These are phyloP conservation scores for Cephalotes varians DNA, from an alignment of 2,888 invertebrate genomes.

Conservation along the genomic window DNA sequence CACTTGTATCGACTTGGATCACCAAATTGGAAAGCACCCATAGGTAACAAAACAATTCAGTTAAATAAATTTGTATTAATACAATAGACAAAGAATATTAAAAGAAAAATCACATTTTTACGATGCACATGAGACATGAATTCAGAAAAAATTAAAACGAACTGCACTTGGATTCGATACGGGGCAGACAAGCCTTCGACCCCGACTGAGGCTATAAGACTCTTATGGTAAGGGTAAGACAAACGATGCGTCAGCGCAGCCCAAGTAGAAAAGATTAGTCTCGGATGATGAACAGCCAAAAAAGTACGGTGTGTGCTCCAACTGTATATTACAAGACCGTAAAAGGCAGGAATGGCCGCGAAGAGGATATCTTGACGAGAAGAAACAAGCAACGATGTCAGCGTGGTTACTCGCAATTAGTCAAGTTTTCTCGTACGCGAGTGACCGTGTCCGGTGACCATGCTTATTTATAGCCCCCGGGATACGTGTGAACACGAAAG, in stretches of 20 bases:
- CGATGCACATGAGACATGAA: neutral
- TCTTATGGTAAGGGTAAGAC: constrained; percentile 69
- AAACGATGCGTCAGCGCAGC: constrained; percentile 75
- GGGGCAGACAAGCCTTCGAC: constrained; percentile 9
- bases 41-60: neutral
- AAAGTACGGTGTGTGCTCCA: constrained; percentile 72
- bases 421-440: constrained; percentile 71
- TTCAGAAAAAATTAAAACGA: neutral
- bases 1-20: too few species aligned
- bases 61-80: neutral
- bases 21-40: too few species aligned
- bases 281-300: constrained; percentile 74
- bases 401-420: constrained; percentile 76
- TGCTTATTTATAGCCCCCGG: constrained; percentile 70
- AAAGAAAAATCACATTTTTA: neutral
- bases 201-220: neutral
- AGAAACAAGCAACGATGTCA: constrained; percentile 72
- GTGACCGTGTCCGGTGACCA: constrained; percentile 66
- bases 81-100: neutral
- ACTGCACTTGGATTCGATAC: constrained; percentile 29
- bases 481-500: constrained; percentile 74
- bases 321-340: constrained; percentile 67
- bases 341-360: constrained; percentile 56
- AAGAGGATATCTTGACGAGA: constrained; percentile 70
- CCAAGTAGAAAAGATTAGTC: constrained; percentile 80